Evolutionary conservation across 1,140 invertebrate genomes (phyloP), one percentile per base, ranked within the genome.

Genomic region (Drosophila rufa): DNA sequence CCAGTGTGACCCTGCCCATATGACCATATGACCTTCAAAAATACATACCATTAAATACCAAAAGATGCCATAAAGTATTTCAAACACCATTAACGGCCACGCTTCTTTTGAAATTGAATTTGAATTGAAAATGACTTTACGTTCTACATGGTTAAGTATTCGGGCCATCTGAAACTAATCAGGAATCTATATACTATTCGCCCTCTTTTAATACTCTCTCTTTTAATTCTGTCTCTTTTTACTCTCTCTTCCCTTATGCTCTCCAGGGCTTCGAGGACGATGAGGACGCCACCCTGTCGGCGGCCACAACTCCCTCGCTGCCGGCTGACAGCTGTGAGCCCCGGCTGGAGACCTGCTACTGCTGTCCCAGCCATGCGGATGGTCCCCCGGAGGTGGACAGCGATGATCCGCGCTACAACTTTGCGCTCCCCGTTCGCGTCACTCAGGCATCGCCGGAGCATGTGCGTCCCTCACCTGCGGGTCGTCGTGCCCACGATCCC

Each of bases 261-360:
- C 19, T 64, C 2, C 48, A 92, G 91, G 86, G 91, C 33, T 92
- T 91, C 14, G 91, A 92, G 4, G 86, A 92, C 67, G 94, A 94
- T 3, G 93, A 93, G 45, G 94, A 95, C 78, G 93, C 94, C 40
- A 94, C 94, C 1, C 68, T 94, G 15, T 94, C 94, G 42, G 92
- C 92, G 12, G 94, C 91, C 25, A 92, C 82, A 4, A 91, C 89
- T 3, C 91, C 89, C 4, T 92, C 82, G 8, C 78, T 93, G 57
- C 82, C 83, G 0, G 30, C 56, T 1, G 82, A 85, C 14, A 56
- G 36, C 25, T 76, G 71, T 48, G 87, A 92, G 15, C 80, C 81
- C 2, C 80, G 80, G 4, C 33, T 91, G 40, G 91, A 92, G 43
- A 67, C 47, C 12, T 92, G 91, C 75, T 85, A 91, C 57, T 92